These are phyloP conservation scores for Cichlasoma orientale DNA, from an alignment of 2,797 vertebrate species.

Conservation along the genomic window DNA sequence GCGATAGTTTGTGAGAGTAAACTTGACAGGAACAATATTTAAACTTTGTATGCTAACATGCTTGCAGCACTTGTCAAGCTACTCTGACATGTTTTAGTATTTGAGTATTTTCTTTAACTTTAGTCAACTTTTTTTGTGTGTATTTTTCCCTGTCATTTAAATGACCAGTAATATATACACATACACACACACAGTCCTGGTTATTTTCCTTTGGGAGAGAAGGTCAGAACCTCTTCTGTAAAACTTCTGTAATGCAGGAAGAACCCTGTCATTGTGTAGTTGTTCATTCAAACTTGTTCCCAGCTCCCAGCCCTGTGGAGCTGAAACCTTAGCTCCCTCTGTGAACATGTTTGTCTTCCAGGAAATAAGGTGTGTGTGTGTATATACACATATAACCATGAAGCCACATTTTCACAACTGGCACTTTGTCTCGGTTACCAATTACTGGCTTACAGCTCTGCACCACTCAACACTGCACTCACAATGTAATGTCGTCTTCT, in stretches of 20 bases:
- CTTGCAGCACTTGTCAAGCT: background rate
- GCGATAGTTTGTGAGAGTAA: background rate
- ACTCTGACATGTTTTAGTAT: too few relatives aligned
- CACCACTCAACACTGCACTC: constrained; percentile 34
- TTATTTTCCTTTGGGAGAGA: background rate
- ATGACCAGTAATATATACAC: too few relatives aligned
- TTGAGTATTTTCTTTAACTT: too few relatives aligned
- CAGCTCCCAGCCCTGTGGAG: background rate
- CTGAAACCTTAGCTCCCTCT: background rate
- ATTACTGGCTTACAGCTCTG: constrained; percentile 51
- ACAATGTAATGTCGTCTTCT: constrained; percentile 54
- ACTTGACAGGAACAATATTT: fast-evolving
- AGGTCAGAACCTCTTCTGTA: background rate
- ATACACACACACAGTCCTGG: background rate
- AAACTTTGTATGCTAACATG: background rate
- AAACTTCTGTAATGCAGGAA: background rate
- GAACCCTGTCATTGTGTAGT: background rate
- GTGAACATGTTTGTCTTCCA: constrained; percentile 20
- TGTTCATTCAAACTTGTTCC: constrained; percentile 35
- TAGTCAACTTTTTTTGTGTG: too few relatives aligned
- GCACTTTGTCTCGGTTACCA: constrained; percentile 47
- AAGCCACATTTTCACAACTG: constrained; percentile 52
- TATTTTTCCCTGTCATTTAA: too few relatives aligned
- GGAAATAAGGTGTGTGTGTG: constrained; percentile 4
- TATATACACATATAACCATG: constrained; percentile 5